Percentiles rank a stretch among this genome's conserved stretches.
Evolutionary conservation across 2,113 vertebrate genomes (phyloP).

Genomic region (Rhipidura dahli): DNA sequence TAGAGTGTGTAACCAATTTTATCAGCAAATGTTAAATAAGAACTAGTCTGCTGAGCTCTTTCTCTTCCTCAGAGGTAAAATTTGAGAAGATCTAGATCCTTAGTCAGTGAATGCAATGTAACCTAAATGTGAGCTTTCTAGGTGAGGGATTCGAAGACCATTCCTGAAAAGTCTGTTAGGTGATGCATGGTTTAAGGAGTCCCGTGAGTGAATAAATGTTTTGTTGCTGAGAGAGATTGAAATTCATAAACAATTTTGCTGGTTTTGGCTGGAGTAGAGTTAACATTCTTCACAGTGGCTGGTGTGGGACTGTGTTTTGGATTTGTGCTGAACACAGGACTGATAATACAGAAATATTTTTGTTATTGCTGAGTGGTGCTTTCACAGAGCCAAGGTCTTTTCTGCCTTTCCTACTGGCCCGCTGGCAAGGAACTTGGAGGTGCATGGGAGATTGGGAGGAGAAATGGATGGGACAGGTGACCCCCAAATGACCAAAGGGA

Average conservation of each 20-base stretch:
- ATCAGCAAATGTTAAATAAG: neutral
- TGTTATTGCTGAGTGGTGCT: neutral
- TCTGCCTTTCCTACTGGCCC: neutral
- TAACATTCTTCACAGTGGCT: neutral
- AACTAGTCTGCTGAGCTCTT: neutral
- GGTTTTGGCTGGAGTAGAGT: neutral
- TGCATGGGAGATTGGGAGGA: accelerated
- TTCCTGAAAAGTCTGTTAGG: neutral
- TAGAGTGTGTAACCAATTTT: neutral
- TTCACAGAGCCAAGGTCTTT: neutral
- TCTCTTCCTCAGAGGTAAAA: neutral
- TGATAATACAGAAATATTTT: neutral
- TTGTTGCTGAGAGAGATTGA: neutral
- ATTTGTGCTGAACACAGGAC: neutral
- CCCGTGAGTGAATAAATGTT: neutral
- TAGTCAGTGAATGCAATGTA: neutral
- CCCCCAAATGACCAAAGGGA: neutral
- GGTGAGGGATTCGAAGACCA: neutral
- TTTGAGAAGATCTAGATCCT: neutral
- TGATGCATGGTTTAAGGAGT: neutral
- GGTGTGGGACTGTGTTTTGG: neutral
- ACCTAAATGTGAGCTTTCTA: neutral
- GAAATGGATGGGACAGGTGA: neutral
- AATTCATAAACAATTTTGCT: neutral
- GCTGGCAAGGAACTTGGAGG: accelerated